Percentiles rank a stretch among this genome's conserved stretches.
These are phyloP conservation scores for Lepidotrigona ventralis DNA, from an alignment of 1,140 invertebrate species.

Conservation along the genomic window DNA sequence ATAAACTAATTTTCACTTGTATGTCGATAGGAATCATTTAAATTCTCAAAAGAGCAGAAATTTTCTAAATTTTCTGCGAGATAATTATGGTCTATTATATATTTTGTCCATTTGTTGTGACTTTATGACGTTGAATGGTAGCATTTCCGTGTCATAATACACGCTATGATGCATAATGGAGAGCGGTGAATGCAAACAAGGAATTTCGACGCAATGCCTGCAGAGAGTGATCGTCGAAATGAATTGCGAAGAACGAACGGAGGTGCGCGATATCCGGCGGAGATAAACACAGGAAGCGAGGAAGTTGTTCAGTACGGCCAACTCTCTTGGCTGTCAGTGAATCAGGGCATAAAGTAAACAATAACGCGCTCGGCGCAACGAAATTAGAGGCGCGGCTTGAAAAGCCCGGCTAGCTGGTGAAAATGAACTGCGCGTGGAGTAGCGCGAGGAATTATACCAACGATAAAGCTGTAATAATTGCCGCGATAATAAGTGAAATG, in stretches of 20 bases:
- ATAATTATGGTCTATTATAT: too few species aligned
- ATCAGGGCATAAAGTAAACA: constrained; percentile 44
- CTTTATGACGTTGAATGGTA: too few species aligned
- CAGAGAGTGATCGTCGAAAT: background rate
- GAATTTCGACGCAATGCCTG: background rate
- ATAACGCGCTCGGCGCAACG: constrained; percentile 20
- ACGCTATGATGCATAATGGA: background rate
- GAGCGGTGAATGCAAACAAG: background rate
- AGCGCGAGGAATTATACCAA: constrained; percentile 11
- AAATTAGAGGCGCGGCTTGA: constrained; percentile 41
- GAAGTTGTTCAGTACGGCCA: constrained; percentile 13
- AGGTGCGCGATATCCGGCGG: constrained; percentile 27
- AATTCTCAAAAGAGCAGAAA: too few species aligned
- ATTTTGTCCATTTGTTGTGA: too few species aligned
- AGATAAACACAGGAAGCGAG: constrained; percentile 8
- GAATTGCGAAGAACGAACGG: constrained; percentile 23
- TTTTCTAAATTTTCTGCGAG: too few species aligned
- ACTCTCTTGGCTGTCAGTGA: background rate
- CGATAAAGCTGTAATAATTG: constrained; percentile 35
- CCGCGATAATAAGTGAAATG: constrained; percentile 46
- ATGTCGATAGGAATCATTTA: too few species aligned
- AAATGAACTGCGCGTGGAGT: constrained; percentile 20
- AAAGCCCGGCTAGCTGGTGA: background rate
- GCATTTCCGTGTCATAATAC: background rate
- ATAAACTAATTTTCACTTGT: too few species aligned